These are phyloP conservation scores for Matsumyia berberina DNA, from an alignment of 2,888 invertebrate species.

Conservation along the genomic window DNA sequence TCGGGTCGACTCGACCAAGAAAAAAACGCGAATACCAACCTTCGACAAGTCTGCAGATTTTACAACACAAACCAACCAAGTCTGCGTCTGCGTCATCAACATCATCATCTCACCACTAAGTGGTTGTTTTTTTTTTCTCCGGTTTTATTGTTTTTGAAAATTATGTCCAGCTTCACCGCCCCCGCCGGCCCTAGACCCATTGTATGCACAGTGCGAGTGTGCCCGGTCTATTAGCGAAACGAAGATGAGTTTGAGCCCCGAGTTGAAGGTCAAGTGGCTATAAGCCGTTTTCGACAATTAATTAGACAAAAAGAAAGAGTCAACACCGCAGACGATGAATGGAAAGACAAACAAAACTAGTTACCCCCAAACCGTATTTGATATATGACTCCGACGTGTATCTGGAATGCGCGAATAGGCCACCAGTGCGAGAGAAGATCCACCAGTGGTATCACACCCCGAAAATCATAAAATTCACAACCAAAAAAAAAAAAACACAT, in stretches of 20 bases:
- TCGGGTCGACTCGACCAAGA: not conserved
- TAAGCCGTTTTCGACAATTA: slow-evolving; percentile 58
- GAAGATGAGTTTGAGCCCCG: slow-evolving; percentile 51
- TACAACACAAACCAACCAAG: slow-evolving; percentile 11
- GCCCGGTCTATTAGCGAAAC: slow-evolving; percentile 45
- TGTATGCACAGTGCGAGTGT: not conserved
- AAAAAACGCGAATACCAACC: slow-evolving; percentile 19
- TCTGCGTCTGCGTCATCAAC: slow-evolving; percentile 1
- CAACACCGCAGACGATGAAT: not conserved
- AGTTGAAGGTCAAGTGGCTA: slow-evolving; percentile 63
- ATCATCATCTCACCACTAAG: not conserved
- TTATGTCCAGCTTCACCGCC: not conserved
- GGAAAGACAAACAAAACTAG: slow-evolving; percentile 22
- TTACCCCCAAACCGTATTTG: slow-evolving; percentile 14
- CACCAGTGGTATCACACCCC: slow-evolving; percentile 40
- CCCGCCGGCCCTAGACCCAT: not conserved
- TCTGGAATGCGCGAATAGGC: slow-evolving; percentile 24
- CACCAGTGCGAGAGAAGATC: slow-evolving; percentile 20
- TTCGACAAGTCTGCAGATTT: slow-evolving; percentile 50
- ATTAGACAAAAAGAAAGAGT: slow-evolving; percentile 29
- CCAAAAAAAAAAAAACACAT: not conserved
- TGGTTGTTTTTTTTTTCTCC: not conserved
- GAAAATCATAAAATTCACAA: slow-evolving; percentile 21
- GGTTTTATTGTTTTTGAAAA: slow-evolving; percentile 12
- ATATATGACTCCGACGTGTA: slow-evolving; percentile 26